phyloP scores from a whole-genome alignment of 2,888 invertebrate species.

The Metellina segmentata region DNA sequence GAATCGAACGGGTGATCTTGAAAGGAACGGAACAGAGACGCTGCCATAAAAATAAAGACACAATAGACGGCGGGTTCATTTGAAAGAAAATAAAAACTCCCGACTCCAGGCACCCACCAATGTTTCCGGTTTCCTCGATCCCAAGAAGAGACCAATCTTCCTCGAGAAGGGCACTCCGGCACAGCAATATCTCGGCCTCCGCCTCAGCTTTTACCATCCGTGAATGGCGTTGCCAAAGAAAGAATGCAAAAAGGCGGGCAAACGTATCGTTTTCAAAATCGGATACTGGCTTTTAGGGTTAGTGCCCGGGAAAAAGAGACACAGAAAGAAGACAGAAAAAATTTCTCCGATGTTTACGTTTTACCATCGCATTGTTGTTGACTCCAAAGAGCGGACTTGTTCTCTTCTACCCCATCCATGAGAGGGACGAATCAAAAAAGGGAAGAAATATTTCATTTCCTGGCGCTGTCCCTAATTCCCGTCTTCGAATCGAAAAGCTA shows the following conservation, averaged over 20 bases:
- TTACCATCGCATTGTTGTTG: too few species aligned
- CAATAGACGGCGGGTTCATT: conserved; percentile 27
- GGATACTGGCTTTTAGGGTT: conserved; percentile 42
- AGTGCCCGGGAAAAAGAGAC: background rate
- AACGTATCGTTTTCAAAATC: conserved; percentile 53
- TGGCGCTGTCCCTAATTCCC: background rate
- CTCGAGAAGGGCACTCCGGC: background rate
- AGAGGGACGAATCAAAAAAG: background rate
- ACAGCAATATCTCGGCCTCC: conserved; percentile 2
- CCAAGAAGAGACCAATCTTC: conserved; percentile 12
- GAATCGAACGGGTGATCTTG: too few species aligned
- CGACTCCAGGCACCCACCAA: background rate
- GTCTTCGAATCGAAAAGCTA: background rate
- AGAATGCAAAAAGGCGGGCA: conserved; percentile 11
- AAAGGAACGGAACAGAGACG: background rate
- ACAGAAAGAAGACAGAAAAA: background rate
- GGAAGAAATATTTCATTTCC: conserved; percentile 26
- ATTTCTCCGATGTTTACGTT: background rate
- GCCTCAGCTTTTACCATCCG: background rate
- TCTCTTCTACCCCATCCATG: too few species aligned
- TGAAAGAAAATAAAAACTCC: background rate
- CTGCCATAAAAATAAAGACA: background rate
- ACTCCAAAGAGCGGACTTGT: too few species aligned
- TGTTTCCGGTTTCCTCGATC: conserved; percentile 43
- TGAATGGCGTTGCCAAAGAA: background rate